Conservation (phyloP, 2,888 invertebrate genomes). For the Metopia argyrocephala region DNA sequence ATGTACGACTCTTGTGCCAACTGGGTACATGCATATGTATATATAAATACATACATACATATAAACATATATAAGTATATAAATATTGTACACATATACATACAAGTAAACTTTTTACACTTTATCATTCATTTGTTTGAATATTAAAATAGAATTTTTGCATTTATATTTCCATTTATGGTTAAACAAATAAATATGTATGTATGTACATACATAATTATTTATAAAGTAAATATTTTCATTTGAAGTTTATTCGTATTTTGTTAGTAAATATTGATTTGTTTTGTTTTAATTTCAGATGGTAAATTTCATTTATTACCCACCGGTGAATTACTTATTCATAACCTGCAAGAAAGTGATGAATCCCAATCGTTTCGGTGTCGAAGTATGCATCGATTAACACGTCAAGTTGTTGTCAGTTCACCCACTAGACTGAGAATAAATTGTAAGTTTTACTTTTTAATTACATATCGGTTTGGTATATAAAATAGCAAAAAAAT, state of each 20-base stretch:
- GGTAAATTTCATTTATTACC: conserved; percentile 87
- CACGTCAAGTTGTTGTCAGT: conserved; percentile 85
- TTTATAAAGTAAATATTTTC: neutral
- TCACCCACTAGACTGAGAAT: conserved; percentile 84
- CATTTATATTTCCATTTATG: conserved; percentile 27
- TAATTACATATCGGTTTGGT: too few species aligned
- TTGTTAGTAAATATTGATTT: too few species aligned
- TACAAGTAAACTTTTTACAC: neutral
- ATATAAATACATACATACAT: neutral
- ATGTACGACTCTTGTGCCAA: too few species aligned
- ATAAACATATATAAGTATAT: neutral
- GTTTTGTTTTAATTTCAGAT: conserved; percentile 79
- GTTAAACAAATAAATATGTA: neutral
- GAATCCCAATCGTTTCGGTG: conserved; percentile 86
- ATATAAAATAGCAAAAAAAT: neutral
- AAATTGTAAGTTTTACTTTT: conserved; percentile 81
- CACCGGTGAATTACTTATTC: conserved; percentile 86
- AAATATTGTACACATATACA: neutral
- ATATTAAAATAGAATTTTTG: conserved; percentile 3
- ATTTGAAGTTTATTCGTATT: conserved; percentile 2
- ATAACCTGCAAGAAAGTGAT: conserved; percentile 86
- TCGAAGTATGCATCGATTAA: conserved; percentile 86
- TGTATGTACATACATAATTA: conserved; percentile 22
- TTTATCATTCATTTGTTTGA: neutral
- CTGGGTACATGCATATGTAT: neutral